Conservation (phyloP, 1,140 invertebrate genomes). For the Caenorhabditis inopinata region DNA sequence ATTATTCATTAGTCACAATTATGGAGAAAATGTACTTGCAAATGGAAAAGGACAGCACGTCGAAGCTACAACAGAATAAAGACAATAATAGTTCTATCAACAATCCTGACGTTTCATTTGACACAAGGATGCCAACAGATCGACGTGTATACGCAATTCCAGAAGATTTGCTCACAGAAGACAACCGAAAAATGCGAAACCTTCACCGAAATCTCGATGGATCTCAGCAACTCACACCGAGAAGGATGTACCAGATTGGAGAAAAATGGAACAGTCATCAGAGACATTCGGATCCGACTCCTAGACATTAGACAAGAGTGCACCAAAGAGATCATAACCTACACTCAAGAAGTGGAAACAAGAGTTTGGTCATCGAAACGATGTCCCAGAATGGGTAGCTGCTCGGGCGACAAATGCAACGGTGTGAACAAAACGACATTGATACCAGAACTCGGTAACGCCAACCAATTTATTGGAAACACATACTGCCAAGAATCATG, state of each 20-base stretch:
- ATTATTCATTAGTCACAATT: not conserved
- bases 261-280: not conserved
- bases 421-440: not conserved
- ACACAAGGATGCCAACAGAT: too few species aligned
- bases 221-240: not conserved
- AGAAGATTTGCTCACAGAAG: too few species aligned
- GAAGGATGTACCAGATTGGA: not conserved
- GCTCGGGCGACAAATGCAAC: not conserved
- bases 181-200: too few species aligned
- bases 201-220: not conserved
- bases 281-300: not conserved
- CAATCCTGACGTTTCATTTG: too few species aligned
- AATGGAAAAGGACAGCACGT: not conserved
- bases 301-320: not conserved
- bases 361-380: not conserved
- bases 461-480: not conserved
- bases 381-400: conserved; percentile 16
- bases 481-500: conserved; percentile 4
- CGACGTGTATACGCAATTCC: too few species aligned
- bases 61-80: too few species aligned
- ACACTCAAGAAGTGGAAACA: not conserved
- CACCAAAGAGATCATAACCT: not conserved
- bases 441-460: not conserved
- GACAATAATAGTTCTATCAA: too few species aligned
- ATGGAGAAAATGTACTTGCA: too few species aligned